phyloP scores from a whole-genome alignment of 2,113 vertebrate genomes.

The Tupaia chinensis region DNA sequence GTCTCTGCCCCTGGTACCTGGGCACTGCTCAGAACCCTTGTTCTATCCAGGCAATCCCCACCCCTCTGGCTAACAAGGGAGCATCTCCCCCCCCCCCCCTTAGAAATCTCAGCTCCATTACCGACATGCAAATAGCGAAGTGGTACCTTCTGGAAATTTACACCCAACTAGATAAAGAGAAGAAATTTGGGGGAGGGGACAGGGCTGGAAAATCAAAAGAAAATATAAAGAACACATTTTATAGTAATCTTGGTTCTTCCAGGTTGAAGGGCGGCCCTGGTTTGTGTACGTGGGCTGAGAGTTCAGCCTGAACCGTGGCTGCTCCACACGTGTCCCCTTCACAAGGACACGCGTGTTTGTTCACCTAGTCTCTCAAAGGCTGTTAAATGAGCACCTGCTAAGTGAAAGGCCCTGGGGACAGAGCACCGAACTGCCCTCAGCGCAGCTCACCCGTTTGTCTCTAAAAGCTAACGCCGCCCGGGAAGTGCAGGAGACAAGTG shows the following conservation, averaged over 20 bases:
- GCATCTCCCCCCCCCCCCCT: slow-evolving; percentile 62
- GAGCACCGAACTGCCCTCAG: neutral
- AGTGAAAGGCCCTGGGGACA: neutral
- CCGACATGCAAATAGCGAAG: slow-evolving; percentile 58
- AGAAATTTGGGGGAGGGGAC: neutral
- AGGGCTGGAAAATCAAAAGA: neutral
- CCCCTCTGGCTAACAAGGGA: slow-evolving; percentile 23
- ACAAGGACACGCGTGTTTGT: neutral
- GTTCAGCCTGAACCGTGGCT: neutral
- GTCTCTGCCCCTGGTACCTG: slow-evolving; percentile 4
- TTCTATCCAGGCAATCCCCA: slow-evolving; percentile 36
- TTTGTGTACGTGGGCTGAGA: neutral
- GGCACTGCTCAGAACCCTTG: slow-evolving; percentile 61
- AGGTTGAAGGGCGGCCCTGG: neutral
- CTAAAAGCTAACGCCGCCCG: neutral
- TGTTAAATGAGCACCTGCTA: neutral
- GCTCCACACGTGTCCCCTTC: neutral
- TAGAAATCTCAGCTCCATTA: slow-evolving; percentile 59
- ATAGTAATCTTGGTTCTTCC: neutral
- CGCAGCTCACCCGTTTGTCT: neutral
- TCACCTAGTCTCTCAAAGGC: neutral
- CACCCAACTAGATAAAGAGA: neutral
- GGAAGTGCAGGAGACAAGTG: neutral
- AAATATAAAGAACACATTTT: neutral
- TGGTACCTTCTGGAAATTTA: slow-evolving; percentile 59